Evolutionary conservation across 2,888 invertebrate species (phyloP), one percentile per base, ranked within the genome.

Genomic region (Perizoma flavofasciatum): DNA sequence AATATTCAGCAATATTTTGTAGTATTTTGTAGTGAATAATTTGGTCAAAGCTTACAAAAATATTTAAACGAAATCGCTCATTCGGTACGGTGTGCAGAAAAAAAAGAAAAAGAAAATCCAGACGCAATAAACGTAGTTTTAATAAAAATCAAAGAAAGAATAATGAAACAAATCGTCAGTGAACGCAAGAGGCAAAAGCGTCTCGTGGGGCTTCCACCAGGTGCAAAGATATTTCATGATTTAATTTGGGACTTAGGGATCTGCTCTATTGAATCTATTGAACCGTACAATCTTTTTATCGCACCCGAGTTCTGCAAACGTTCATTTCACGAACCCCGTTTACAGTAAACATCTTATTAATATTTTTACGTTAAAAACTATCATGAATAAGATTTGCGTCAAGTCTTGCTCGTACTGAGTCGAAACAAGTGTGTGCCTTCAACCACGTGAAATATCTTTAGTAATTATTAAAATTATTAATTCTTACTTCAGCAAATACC

Each of bases 221-320:
- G 89, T 91, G 90, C 88, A 83, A 84, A 85, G 88, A 86, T 87
- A 88, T 88, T 88, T 82, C 87, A 87, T 91, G 89, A 92, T 92
- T 90, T 91, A 92, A 92, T 91, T 92, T 91, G 91, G 91, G 91
- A 89, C 87, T 89, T 83, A 82, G 91, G 91, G 90, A 89, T 82
- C 85, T 85, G 83, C 84, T 86, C 83, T 87, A 89, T 89, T 86
- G 88, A 87, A 88, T 88, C 85, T 87, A 88, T 90, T 85, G 88
- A 88, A 89, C 79, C 80, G 84, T 80, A 77, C 83, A 86, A 87
- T 88, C 87, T 85, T 87, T 88, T 85, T 83, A 83, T 83, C 83
- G 78, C 78, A 68, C 72, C 77, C 76, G 72, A 76, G 73, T 79
- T 76, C 77, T 65, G 65, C 68, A 73, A 80, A 75, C 77, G 77